Percentiles rank a stretch among this genome's conserved stretches.
Conservation (phyloP, 2,888 invertebrate genomes). For the Kuschelorhynchus macadamiae region DNA sequence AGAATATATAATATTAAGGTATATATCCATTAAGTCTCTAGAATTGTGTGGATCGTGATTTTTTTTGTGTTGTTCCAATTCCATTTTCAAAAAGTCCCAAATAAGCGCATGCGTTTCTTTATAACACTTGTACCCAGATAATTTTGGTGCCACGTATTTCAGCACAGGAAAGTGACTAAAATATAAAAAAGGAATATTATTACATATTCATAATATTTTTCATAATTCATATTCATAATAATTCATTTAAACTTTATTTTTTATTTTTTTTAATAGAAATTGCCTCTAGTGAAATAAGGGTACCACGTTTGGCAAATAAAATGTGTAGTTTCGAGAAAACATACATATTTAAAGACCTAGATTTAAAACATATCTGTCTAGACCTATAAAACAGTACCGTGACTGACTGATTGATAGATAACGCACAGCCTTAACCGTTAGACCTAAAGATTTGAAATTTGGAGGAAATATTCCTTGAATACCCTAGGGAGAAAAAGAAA, state of each 20-base stretch:
- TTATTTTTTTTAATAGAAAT: not conserved
- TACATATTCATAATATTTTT: not conserved
- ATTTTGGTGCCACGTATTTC: constrained; percentile 77
- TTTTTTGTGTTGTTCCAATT: constrained; percentile 79
- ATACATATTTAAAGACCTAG: no score
- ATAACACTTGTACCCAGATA: constrained; percentile 84
- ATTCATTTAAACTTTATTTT: not conserved
- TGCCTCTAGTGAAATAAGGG: no score
- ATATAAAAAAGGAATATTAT: not conserved
- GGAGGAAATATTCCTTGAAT: no score
- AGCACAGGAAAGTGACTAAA: constrained; percentile 67
- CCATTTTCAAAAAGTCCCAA: constrained; percentile 81
- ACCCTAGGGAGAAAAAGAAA: no score
- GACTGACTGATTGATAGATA: no score
- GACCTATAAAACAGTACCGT: no score
- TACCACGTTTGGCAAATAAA: no score
- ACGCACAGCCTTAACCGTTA: no score
- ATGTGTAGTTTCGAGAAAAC: no score
- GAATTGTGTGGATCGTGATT: constrained; percentile 75
- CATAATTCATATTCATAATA: not conserved
- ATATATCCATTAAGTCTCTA: constrained; percentile 87
- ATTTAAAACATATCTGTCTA: no score
- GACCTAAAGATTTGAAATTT: no score
- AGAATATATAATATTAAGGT: constrained; percentile 78
- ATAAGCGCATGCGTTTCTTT: constrained; percentile 79